phyloP scores from a whole-genome alignment of 2,888 invertebrate species.

The Plagodis dolabraria region DNA sequence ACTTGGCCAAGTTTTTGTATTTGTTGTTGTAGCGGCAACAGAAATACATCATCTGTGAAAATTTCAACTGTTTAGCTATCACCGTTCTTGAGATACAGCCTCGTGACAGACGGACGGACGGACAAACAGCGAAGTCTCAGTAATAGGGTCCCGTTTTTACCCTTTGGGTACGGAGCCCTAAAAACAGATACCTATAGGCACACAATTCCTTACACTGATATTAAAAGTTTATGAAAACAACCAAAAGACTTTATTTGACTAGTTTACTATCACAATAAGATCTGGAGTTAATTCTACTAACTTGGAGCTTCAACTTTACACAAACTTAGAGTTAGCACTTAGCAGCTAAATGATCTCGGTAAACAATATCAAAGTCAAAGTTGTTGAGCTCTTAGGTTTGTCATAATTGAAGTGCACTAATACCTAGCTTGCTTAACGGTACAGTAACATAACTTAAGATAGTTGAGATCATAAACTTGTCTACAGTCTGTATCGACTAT shows the following conservation, averaged over 20 bases:
- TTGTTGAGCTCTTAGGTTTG: conserved; percentile 45
- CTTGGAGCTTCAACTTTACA: conserved; percentile 15
- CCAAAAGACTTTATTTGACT: background rate
- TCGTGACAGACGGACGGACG: too few relatives aligned
- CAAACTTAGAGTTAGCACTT: conserved; percentile 40
- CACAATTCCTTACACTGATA: too few relatives aligned
- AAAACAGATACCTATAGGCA: too few relatives aligned
- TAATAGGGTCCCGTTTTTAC: too few relatives aligned
- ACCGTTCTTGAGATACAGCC: too few relatives aligned
- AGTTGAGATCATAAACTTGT: conserved; percentile 15
- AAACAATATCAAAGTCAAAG: conserved; percentile 50
- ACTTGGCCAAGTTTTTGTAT: too few relatives aligned
- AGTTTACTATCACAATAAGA: conserved; percentile 6
- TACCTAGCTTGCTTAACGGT: conserved; percentile 7
- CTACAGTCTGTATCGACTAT: conserved; percentile 14
- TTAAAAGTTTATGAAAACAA: too few relatives aligned
- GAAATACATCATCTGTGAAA: too few relatives aligned
- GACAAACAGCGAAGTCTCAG: too few relatives aligned
- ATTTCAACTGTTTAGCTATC: too few relatives aligned
- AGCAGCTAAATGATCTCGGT: conserved; percentile 45
- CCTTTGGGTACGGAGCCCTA: too few relatives aligned
- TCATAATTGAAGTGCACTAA: conserved; percentile 33
- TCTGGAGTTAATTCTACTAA: conserved; percentile 9
- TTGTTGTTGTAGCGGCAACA: too few relatives aligned
- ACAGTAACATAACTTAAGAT: conserved; percentile 14